Conservation (phyloP, 2,113 vertebrate genomes). For the Mormyrus lacerda region DNA sequence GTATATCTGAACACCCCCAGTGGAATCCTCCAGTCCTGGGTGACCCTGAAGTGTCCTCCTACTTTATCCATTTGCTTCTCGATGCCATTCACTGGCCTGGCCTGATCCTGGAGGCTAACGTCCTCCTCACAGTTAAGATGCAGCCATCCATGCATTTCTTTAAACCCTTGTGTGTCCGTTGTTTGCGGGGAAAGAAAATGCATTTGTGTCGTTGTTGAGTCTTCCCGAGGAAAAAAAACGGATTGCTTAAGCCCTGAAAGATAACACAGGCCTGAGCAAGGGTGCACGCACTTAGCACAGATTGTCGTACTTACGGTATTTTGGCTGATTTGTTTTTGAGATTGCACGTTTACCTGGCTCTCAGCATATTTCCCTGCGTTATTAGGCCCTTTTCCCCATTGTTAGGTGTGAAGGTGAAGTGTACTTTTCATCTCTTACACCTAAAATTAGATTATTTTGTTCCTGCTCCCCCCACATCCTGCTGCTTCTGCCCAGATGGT, state of each 20-base stretch:
- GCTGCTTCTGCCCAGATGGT: background rate
- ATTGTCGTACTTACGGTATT: background rate
- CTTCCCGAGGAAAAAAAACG: background rate
- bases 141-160: background rate
- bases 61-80: background rate
- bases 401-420: conserved; percentile 4
- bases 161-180: background rate
- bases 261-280: background rate
- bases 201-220: background rate
- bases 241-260: background rate
- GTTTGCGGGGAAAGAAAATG: background rate
- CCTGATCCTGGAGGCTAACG: background rate
- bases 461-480: background rate
- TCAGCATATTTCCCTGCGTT: background rate
- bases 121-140: background rate
- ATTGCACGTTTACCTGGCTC: background rate
- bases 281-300: background rate
- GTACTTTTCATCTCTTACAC: conserved; percentile 5
- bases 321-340: background rate
- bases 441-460: conserved; percentile 8
- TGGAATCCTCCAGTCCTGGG: background rate
- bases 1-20: conserved; percentile 1
- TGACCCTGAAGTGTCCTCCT: background rate
- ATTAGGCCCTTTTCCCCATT: background rate
- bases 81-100: background rate